phyloP scores from a whole-genome alignment of 2,113 vertebrate species.

The Oxyruncus cristatus region DNA sequence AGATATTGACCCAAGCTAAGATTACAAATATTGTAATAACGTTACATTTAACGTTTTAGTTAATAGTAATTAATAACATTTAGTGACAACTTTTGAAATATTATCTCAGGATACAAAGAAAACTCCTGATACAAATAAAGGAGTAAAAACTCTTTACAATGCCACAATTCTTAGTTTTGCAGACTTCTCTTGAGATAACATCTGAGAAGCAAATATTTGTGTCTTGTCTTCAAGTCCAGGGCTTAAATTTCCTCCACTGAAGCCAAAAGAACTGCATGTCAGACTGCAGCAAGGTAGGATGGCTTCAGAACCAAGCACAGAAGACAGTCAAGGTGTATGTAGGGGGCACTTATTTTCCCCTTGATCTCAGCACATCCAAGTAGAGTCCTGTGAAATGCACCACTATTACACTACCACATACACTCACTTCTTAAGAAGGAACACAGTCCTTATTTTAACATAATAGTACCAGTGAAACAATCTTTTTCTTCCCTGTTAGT shows the following conservation, averaged over 20 bases:
- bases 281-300: neutral
- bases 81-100: neutral
- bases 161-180: neutral
- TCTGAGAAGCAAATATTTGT: neutral
- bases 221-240: neutral
- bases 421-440: neutral
- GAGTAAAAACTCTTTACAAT: neutral
- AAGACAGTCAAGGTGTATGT: accelerated
- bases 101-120: neutral
- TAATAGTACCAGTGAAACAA: neutral
- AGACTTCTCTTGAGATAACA: neutral
- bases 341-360: neutral
- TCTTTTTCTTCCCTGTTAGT: neutral
- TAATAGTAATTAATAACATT: no score
- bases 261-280: neutral
- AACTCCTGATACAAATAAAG: neutral
- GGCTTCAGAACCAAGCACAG: neutral
- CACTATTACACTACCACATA: neutral
- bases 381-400: neutral
- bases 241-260: neutral
- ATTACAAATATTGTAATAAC: neutral
- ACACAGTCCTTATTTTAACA: neutral
- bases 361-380: neutral
- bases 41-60: no score
- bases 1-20: neutral